These are phyloP conservation scores for Schizaphis graminum DNA, from an alignment of 2,888 invertebrate species.

Conservation along the genomic window DNA sequence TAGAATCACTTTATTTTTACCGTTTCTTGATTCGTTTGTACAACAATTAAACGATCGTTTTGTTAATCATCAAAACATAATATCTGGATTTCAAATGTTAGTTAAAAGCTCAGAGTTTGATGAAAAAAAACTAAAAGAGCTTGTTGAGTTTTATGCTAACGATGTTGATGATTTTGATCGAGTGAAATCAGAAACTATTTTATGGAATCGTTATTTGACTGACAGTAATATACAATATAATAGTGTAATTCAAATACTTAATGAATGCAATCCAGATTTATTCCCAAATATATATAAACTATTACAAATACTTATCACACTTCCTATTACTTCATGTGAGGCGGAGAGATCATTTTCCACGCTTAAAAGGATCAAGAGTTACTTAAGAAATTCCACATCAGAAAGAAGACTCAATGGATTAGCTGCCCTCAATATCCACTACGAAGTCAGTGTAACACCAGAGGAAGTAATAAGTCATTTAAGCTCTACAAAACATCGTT, in stretches of 20 bases:
- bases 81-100: conserved; percentile 6
- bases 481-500: background rate
- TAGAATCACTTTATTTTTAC: background rate
- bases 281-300: background rate
- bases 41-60: conserved; percentile 20
- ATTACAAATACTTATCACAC: conserved; percentile 24
- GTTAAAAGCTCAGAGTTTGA: background rate
- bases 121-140: background rate
- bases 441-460: background rate
- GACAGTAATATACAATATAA: background rate
- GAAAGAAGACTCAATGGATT: conserved; percentile 6
- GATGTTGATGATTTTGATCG: conserved; percentile 13
- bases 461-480: background rate
- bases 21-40: conserved; percentile 25
- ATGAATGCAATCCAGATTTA: background rate
- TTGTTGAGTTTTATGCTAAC: background rate
- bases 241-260: background rate
- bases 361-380: background rate
- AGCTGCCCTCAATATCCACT: background rate
- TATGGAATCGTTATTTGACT: background rate
- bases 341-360: conserved; percentile 6
- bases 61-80: conserved; percentile 1
- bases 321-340: conserved; percentile 1
- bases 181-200: background rate
- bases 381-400: background rate